These are phyloP conservation scores for Blera fallax DNA, from an alignment of 2,888 invertebrate genomes.

Conservation along the genomic window DNA sequence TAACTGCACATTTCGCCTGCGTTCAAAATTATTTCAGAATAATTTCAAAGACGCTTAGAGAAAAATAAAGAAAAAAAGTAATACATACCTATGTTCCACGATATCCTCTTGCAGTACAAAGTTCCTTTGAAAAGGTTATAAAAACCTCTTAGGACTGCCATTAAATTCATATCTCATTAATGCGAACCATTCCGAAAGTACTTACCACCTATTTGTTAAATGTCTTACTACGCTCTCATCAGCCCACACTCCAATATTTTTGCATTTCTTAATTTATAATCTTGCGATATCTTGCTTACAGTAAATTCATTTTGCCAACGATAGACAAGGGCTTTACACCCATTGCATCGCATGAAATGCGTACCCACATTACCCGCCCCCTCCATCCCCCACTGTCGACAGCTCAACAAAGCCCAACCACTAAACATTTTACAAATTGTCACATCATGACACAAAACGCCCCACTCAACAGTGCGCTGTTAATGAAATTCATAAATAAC, in stretches of 20 bases:
- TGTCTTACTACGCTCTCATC: slow-evolving; percentile 41
- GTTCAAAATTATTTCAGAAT: too few species aligned
- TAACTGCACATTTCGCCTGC: too few species aligned
- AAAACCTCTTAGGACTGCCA: slow-evolving; percentile 29
- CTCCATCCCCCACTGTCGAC: neutral
- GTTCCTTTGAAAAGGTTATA: neutral
- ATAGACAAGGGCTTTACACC: slow-evolving; percentile 34
- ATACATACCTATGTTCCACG: too few species aligned
- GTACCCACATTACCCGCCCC: neutral
- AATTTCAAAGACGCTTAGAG: too few species aligned
- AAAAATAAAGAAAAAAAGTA: neutral
- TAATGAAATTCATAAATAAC: slow-evolving; percentile 73
- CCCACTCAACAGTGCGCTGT: slow-evolving; percentile 66
- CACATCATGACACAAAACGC: slow-evolving; percentile 69
- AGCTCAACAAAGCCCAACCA: slow-evolving; percentile 33
- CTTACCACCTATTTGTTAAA: slow-evolving; percentile 60
- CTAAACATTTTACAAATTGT: slow-evolving; percentile 70
- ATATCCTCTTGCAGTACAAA: too few species aligned
- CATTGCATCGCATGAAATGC: slow-evolving; percentile 18
- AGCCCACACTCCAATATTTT: slow-evolving; percentile 33
- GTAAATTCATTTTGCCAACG: slow-evolving; percentile 58
- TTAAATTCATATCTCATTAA: slow-evolving; percentile 35
- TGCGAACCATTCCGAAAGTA: slow-evolving; percentile 35
- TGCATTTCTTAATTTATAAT: slow-evolving; percentile 65
- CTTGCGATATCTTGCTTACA: slow-evolving; percentile 53